Evolutionary conservation across 2,113 vertebrate species (phyloP).

Genomic region (Hydropotes inermis): DNA sequence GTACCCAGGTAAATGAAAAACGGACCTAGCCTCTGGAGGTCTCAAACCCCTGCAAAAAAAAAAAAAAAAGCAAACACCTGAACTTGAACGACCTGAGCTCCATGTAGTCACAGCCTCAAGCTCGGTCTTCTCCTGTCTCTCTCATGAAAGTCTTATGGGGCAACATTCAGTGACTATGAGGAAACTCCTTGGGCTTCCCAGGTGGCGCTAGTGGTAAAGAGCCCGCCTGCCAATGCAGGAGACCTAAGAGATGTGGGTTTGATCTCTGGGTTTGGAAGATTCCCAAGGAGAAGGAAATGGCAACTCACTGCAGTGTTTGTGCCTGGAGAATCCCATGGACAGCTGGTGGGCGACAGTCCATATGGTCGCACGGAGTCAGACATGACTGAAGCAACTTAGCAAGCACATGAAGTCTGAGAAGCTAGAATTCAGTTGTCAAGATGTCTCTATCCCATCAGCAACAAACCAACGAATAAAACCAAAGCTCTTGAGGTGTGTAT

Average conservation of each 20-base stretch:
- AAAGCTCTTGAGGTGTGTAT: fast-evolving
- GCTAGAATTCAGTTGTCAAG: background rate
- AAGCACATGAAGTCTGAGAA: background rate
- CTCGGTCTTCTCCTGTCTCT: background rate
- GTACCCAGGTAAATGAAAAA: background rate
- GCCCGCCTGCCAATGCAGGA: background rate
- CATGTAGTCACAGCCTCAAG: background rate
- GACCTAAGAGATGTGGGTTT: background rate
- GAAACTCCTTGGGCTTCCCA: background rate
- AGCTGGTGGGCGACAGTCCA: background rate
- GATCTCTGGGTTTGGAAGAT: background rate
- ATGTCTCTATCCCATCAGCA: background rate
- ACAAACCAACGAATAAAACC: background rate
- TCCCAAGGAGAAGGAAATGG: background rate
- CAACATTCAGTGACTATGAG: background rate
- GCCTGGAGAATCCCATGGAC: background rate
- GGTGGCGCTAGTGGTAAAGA: background rate
- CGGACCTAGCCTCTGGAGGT: background rate
- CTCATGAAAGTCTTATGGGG: background rate
- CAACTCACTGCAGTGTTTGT: background rate
- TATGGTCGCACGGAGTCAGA: background rate
- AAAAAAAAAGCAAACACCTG: background rate
- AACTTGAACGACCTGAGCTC: background rate
- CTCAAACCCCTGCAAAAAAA: background rate
- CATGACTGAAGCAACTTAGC: background rate